Conservation (phyloP, 2,113 vertebrate species). For the Ancistrus triradiatus region DNA sequence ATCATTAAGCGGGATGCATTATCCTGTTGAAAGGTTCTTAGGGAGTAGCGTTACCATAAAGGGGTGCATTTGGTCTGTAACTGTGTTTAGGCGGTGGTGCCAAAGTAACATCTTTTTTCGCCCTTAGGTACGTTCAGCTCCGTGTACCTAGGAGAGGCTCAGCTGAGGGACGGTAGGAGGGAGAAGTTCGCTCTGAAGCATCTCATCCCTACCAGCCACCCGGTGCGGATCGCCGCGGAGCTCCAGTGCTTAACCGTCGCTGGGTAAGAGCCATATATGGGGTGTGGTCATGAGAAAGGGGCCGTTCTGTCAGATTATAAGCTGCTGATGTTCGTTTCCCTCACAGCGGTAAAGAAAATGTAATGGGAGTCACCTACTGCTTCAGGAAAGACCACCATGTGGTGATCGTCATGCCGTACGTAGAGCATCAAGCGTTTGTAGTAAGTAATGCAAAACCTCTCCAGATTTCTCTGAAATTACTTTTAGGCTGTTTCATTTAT, state of each 20-base stretch:
- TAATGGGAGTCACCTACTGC: slow-evolving; percentile 94
- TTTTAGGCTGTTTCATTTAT: no score
- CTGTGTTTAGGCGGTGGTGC: no score
- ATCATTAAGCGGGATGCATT: no score
- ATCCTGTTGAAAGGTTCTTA: no score
- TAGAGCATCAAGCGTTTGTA: slow-evolving; percentile 90
- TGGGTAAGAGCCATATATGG: slow-evolving; percentile 80
- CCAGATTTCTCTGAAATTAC: no score
- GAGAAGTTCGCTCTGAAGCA: slow-evolving; percentile 93
- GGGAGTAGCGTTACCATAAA: no score
- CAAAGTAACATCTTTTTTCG: background rate
- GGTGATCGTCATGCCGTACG: slow-evolving; percentile 95
- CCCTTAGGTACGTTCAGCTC: slow-evolving; percentile 92
- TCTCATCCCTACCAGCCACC: slow-evolving; percentile 95
- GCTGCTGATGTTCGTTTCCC: slow-evolving; percentile 52
- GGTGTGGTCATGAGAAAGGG: no score
- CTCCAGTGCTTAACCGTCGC: slow-evolving; percentile 92
- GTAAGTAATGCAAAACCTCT: slow-evolving; percentile 71
- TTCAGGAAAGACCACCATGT: slow-evolving; percentile 93
- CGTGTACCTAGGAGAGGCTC: slow-evolving; percentile 89
- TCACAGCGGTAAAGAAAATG: slow-evolving; percentile 88
- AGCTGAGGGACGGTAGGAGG: slow-evolving; percentile 73
- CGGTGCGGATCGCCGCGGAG: slow-evolving; percentile 90
- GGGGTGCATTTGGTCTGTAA: no score
- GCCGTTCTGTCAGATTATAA: no score